These are phyloP conservation scores for Macquaria ambigua DNA, from an alignment of 2,113 vertebrate genomes.

Conservation along the genomic window DNA sequence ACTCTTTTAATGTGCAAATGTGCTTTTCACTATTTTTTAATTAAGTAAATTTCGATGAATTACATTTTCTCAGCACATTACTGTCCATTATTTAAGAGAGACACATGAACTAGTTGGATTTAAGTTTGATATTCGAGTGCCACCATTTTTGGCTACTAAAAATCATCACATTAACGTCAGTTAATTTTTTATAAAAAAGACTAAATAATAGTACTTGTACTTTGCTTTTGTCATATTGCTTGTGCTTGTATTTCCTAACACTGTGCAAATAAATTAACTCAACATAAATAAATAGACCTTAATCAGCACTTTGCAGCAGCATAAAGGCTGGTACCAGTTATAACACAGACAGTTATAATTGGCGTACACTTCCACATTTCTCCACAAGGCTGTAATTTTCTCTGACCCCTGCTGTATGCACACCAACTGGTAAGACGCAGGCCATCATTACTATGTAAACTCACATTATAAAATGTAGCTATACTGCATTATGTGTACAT, in stretches of 20 bases:
- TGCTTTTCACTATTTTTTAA: no score
- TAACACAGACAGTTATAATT: conserved; percentile 69
- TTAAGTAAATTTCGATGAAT: neutral
- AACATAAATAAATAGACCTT: conserved; percentile 59
- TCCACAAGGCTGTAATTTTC: conserved; percentile 71
- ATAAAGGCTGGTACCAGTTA: conserved; percentile 47
- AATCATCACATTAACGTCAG: neutral
- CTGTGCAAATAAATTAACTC: conserved; percentile 53
- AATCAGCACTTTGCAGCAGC: conserved; percentile 65
- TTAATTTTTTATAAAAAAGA: neutral
- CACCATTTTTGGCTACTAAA: neutral
- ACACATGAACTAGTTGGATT: neutral
- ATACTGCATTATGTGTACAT: conserved; percentile 19
- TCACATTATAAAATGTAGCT: conserved; percentile 55
- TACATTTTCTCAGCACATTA: neutral
- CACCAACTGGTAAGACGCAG: conserved; percentile 61
- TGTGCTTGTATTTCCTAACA: neutral
- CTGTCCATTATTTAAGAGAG: neutral
- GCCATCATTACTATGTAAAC: conserved; percentile 68
- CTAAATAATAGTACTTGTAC: neutral
- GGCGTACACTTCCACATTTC: conserved; percentile 50
- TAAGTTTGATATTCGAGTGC: neutral
- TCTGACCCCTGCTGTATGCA: conserved; percentile 60
- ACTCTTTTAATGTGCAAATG: neutral
- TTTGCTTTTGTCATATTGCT: neutral